phyloP scores from a whole-genome alignment of 2,797 vertebrate species.

The Coccyzus lansbergi region DNA sequence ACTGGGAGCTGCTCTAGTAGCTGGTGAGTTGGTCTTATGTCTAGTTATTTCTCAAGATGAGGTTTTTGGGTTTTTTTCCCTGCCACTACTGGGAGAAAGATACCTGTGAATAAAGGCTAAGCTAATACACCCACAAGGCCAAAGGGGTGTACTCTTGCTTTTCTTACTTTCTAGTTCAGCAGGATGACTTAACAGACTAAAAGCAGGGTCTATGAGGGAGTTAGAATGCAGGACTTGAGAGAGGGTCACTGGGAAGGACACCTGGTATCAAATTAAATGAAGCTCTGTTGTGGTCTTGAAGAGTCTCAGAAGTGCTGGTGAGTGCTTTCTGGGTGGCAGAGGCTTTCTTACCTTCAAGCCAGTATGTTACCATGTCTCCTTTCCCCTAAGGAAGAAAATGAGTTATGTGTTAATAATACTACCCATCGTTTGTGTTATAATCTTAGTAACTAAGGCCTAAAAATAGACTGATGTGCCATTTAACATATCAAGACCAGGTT shows the following conservation, averaged over 20 bases:
- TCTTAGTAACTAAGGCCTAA: neutral
- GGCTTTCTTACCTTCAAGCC: constrained; percentile 83
- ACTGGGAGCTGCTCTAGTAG: neutral
- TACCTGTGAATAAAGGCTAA: neutral
- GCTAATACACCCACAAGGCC: neutral
- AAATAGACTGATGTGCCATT: neutral
- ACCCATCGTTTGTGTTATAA: neutral
- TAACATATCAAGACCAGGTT: too few relatives aligned
- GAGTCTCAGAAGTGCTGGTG: neutral
- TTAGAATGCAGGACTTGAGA: constrained; percentile 62
- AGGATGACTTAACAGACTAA: neutral
- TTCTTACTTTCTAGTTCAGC: neutral
- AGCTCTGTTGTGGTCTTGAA: constrained; percentile 46
- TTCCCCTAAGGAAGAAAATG: constrained; percentile 79
- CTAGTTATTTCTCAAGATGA: neutral
- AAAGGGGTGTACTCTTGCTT: neutral
- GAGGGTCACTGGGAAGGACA: constrained; percentile 58
- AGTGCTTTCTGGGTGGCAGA: constrained; percentile 43
- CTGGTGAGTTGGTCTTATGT: neutral
- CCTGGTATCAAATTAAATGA: constrained; percentile 76
- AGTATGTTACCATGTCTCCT: constrained; percentile 88
- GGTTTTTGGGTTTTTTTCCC: neutral
- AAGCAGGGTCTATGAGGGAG: neutral
- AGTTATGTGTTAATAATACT: neutral
- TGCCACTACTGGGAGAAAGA: neutral